Conservation (phyloP, 2,888 invertebrate genomes). For the Phaedon cochleariae region DNA sequence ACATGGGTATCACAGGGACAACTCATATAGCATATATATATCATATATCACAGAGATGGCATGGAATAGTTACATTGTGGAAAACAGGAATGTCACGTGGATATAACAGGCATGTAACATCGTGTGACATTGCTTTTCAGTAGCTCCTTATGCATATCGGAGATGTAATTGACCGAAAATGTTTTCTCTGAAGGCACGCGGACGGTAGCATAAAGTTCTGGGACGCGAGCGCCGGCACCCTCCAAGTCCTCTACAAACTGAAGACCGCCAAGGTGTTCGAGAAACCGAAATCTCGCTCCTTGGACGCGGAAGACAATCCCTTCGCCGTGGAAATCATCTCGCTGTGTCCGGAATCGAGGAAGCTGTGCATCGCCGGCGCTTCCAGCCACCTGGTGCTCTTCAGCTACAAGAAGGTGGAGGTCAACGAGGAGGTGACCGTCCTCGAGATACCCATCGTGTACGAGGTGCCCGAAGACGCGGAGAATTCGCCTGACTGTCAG, state of each 20-base stretch:
- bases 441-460: conserved; percentile 89
- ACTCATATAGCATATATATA: no score
- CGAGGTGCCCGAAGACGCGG: conserved; percentile 82
- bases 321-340: conserved; percentile 90
- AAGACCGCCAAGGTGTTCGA: conserved; percentile 95
- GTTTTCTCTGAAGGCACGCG: conserved; percentile 76
- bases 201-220: conserved; percentile 99
- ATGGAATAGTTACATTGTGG: no score
- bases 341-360: conserved; percentile 92
- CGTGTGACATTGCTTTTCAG: no score
- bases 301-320: conserved; percentile 83
- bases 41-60: no score
- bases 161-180: no score
- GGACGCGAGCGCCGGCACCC: conserved; percentile 96
- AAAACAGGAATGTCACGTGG: no score
- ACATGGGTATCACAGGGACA: no score
- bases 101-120: no score
- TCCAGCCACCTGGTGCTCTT: conserved; percentile 95
- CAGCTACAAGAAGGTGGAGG: conserved; percentile 93
- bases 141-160: no score
- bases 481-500: conserved; percentile 85
- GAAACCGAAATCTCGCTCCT: conserved; percentile 71
- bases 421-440: conserved; percentile 70
- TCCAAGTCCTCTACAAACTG: conserved; percentile 96
- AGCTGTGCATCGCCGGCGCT: conserved; percentile 89